Percentiles rank a stretch among this genome's conserved stretches.
phyloP scores from a whole-genome alignment of 2,113 vertebrate genomes.

The Rhea americana region DNA sequence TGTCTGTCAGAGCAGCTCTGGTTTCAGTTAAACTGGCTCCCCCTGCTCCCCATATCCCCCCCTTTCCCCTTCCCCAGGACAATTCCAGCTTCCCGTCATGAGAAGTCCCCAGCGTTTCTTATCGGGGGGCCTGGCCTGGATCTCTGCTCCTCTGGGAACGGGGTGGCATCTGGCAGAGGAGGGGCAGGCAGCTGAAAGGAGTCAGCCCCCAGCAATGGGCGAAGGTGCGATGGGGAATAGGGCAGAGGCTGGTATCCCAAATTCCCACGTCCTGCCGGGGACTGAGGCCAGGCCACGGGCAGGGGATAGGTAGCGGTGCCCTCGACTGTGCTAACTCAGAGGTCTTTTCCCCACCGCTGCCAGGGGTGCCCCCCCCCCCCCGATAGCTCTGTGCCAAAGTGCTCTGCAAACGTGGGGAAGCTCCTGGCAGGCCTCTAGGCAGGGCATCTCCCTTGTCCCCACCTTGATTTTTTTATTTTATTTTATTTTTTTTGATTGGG shows the following conservation, averaged over 20 bases:
- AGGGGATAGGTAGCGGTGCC: not conserved
- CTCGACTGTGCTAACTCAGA: too few species aligned
- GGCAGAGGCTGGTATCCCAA: not conserved
- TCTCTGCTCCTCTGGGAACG: not conserved
- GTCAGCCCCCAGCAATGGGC: not conserved
- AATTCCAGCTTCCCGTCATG: not conserved
- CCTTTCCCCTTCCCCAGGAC: not conserved
- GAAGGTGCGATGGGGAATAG: not conserved
- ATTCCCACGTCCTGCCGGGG: not conserved
- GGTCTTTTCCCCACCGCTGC: not conserved
- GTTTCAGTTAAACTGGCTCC: not conserved
- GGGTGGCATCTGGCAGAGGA: not conserved
- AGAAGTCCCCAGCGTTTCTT: not conserved
- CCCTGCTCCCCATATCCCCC: not conserved
- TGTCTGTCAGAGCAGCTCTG: not conserved
- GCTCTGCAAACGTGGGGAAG: not conserved
- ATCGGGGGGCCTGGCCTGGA: fast-evolving
- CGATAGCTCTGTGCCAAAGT: fast-evolving
- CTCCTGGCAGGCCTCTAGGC: too few species aligned
- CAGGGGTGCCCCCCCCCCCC: too few species aligned
- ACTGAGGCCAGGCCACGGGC: not conserved
- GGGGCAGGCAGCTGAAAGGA: not conserved
- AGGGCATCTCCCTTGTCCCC: not conserved
- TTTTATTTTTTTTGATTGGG: too few species aligned
- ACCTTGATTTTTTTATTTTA: not conserved